Base-by-base conservation (phyloP, 2,113 vertebrate species). In the Sander lucioperca region DNA sequence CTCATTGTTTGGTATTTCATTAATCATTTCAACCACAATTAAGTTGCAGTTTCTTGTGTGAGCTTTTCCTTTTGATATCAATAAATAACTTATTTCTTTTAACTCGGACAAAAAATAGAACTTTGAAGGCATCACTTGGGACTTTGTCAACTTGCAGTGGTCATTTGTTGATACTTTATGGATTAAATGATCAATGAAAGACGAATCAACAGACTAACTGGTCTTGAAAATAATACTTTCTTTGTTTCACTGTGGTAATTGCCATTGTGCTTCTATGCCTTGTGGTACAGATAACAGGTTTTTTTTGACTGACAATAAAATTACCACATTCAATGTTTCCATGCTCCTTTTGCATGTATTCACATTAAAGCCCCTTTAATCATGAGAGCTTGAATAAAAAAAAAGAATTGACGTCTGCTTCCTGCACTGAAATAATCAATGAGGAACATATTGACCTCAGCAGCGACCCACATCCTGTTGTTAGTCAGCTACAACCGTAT, bases 401-500 rank as follows among this genome's bases (percentile, higher is more conserved):
- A 71, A 59, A 62, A 39, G 12, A 54, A 11, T 5, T 83, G 66
- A 19, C 33, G 45, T 80, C n/a, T 54, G 47, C 36, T 64, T 86
- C 48, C 23, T 59, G 43, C 62, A 8, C 23, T 61, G 58, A 66
- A 70, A 16, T 66, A 77, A 88, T 89, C 86, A 77, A 65, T 69
- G 30, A 30, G 39, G 53, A 82, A 66, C 85, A 78, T 21, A 75
- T 36, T 81, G 77, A 82, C 61, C 66, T 74, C 43, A 36, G 56
- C 76, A 30, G 39, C 83, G 63, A 80, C 57, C 67, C 74, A 82
- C 61, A 79, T 87, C 81, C 79, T 82, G 67, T 66, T 80, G 62
- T 74, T 68, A 19, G 67, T 81, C 71, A 80, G 23, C 47, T 33
- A 43, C 62, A 62, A 57, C 3, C 54, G 18, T 62, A 23, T 33